These are phyloP conservation scores for Pseudolaguvia tuberculata DNA, from an alignment of 2,113 vertebrate species.

Conservation along the genomic window DNA sequence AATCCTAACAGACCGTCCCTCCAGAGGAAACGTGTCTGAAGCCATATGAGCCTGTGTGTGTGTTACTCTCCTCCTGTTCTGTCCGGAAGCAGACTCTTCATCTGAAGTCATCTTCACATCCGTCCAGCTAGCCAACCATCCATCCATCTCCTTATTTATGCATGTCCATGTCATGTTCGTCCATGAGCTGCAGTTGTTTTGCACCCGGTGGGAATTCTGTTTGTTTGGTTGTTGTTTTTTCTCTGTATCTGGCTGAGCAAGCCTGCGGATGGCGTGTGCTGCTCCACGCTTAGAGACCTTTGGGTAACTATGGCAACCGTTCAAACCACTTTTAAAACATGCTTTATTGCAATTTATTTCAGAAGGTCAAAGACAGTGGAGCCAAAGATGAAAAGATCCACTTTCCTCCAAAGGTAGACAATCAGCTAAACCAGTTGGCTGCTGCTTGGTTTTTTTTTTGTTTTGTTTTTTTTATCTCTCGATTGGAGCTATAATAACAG, in stretches of 20 bases:
- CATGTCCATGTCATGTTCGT: slow-evolving; percentile 5
- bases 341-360: slow-evolving; percentile 12
- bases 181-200: slow-evolving; percentile 27
- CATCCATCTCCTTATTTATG: slow-evolving; percentile 14
- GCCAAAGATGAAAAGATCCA: background rate
- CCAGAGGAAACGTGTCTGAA: slow-evolving; percentile 52
- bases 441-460: background rate
- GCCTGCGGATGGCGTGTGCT: background rate
- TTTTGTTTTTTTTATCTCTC: background rate
- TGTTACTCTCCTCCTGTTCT: slow-evolving; percentile 44
- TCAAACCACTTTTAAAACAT: slow-evolving; percentile 53
- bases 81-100: slow-evolving; percentile 49
- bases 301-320: slow-evolving; percentile 51
- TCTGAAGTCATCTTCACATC: slow-evolving; percentile 31
- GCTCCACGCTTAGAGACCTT: slow-evolving; percentile 2
- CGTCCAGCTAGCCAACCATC: no score
- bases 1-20: slow-evolving; percentile 10
- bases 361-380: background rate
- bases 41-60: slow-evolving; percentile 60
- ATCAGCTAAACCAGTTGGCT: background rate
- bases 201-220: slow-evolving; percentile 34
- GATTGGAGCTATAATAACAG: background rate
- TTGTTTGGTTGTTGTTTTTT: background rate
- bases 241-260: slow-evolving; percentile 7
- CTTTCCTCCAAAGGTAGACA: background rate